phyloP scores from a whole-genome alignment of 2,113 vertebrate genomes.

The Myotis davidii region DNA sequence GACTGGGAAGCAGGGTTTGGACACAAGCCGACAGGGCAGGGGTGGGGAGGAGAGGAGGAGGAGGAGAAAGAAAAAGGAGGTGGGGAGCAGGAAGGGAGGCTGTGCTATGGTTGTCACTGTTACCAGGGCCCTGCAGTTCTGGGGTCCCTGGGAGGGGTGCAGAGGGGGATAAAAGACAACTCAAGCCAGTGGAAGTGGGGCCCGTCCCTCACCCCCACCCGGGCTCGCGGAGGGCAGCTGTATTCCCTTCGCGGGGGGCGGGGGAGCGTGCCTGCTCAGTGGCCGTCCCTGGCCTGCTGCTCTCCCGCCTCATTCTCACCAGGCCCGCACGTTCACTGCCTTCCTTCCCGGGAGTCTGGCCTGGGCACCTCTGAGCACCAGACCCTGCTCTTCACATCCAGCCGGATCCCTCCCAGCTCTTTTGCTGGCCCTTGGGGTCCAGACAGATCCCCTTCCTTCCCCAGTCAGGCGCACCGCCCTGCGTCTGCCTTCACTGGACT shows the following conservation, averaged over 20 bases:
- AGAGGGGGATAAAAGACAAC: conserved; percentile 82
- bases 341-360: neutral
- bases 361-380: neutral
- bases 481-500: neutral
- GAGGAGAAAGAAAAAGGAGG: conserved; percentile 82
- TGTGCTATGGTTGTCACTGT: conserved; percentile 81
- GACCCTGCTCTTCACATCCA: neutral
- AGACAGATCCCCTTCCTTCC: neutral
- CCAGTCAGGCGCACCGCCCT: neutral
- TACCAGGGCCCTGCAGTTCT: conserved; percentile 85
- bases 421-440: conserved; percentile 1
- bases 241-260: neutral
- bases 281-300: neutral
- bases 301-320: neutral
- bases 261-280: neutral
- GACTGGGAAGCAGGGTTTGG: conserved; percentile 87
- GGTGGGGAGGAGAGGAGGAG: conserved; percentile 46
- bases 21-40: conserved; percentile 92
- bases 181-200: conserved; percentile 87
- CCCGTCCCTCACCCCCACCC: neutral
- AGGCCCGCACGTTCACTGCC: neutral
- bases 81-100: conserved; percentile 78
- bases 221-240: conserved; percentile 35
- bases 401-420: neutral
- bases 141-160: conserved; percentile 71